phyloP scores from a whole-genome alignment of 2,888 invertebrate species.

The Acronicta alni region DNA sequence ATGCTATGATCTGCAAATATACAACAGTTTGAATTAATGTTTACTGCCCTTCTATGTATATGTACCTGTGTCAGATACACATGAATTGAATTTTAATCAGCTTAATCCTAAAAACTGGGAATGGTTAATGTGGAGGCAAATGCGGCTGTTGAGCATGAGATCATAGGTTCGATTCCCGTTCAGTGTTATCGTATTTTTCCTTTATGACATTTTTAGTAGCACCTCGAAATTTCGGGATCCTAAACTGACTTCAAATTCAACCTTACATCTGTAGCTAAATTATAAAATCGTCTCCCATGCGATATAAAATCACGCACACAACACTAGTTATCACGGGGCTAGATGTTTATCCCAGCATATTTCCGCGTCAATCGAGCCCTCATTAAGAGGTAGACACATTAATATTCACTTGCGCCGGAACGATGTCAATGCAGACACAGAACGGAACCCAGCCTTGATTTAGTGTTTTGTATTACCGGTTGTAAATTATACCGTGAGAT shows the following conservation, averaged over 20 bases:
- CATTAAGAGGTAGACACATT: constrained; percentile 58
- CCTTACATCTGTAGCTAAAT: too few relatives aligned
- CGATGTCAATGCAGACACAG: constrained; percentile 55
- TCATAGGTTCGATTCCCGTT: too few relatives aligned
- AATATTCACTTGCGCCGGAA: constrained; percentile 62
- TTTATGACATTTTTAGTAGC: too few relatives aligned
- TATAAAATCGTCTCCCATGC: too few relatives aligned
- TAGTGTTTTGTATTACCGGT: constrained; percentile 61
- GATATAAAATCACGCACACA: constrained; percentile 8
- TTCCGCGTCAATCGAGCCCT: constrained; percentile 57
- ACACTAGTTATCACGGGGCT: constrained; percentile 20
- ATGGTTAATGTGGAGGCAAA: too few relatives aligned
- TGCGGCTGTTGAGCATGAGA: too few relatives aligned
- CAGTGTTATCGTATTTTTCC: too few relatives aligned
- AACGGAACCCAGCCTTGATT: constrained; percentile 62
- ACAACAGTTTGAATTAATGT: constrained; percentile 71
- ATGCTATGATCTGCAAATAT: constrained; percentile 70
- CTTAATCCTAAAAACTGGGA: too few relatives aligned
- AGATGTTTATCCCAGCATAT: constrained; percentile 40
- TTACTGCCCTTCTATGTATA: constrained; percentile 35
- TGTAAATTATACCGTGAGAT: constrained; percentile 17
- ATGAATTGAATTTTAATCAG: too few relatives aligned
- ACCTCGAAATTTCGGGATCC: too few relatives aligned
- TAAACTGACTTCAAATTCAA: too few relatives aligned
- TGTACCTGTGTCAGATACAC: constrained; percentile 3